Evolutionary conservation across 2,113 vertebrate species (phyloP).

Genomic region (Peromyscus polionotus): DNA sequence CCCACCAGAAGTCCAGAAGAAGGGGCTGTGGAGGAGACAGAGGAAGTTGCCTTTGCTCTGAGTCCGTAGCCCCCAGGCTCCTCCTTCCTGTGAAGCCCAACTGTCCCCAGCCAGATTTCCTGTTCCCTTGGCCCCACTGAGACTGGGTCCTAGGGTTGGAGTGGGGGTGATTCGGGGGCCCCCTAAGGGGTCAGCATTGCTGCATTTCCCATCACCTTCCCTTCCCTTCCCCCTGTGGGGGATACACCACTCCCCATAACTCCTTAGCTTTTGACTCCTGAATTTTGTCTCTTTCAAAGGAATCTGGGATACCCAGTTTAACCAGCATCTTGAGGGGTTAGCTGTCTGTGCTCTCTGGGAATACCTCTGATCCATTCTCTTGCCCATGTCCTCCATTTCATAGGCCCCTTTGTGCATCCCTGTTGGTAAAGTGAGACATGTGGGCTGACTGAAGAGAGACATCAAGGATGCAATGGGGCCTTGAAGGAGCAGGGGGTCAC

Average conservation of each 20-base stretch:
- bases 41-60: slow-evolving; percentile 67
- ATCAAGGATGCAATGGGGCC: background rate
- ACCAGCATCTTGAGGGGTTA: background rate
- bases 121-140: slow-evolving; percentile 38
- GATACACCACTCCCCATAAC: background rate
- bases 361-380: background rate
- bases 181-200: background rate
- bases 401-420: background rate
- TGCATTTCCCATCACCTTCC: background rate
- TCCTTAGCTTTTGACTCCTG: background rate
- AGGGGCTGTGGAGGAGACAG: background rate
- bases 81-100: slow-evolving; percentile 76
- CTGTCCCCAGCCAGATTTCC: slow-evolving; percentile 78
- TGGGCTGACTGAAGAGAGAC: background rate
- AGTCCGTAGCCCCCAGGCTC: background rate
- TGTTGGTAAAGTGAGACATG: background rate
- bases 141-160: background rate
- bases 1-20: background rate
- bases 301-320: background rate
- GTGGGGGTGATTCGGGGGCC: background rate
- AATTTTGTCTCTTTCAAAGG: slow-evolving; percentile 18
- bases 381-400: background rate
- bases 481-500: background rate
- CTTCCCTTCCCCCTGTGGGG: background rate
- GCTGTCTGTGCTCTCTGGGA: background rate